These are phyloP conservation scores for Rosalia funebris DNA, from an alignment of 2,888 invertebrate genomes.

Conservation along the genomic window DNA sequence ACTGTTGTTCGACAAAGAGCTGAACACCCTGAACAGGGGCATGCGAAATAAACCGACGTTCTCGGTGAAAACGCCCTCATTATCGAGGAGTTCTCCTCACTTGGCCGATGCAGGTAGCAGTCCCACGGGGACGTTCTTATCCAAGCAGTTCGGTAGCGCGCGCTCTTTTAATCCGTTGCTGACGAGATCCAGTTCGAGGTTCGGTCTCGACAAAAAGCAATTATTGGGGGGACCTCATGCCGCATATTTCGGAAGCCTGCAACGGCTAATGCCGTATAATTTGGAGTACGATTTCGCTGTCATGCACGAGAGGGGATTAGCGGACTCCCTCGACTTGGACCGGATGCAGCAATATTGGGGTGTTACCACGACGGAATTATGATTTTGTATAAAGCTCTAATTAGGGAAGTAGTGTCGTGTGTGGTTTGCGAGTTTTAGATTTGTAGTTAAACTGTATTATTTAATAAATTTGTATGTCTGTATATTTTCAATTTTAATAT, in stretches of 20 bases:
- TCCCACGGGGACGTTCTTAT: constrained; percentile 68
- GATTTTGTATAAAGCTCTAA: constrained; percentile 22
- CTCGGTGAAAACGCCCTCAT: constrained; percentile 66
- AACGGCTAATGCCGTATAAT: constrained; percentile 84
- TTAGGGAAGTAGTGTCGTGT: not conserved
- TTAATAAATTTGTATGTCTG: not conserved
- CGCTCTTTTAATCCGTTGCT: constrained; percentile 77
- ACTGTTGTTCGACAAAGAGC: constrained; percentile 85
- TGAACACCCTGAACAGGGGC: constrained; percentile 76
- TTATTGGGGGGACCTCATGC: constrained; percentile 82
- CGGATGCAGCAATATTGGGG: constrained; percentile 93
- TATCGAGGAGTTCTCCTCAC: constrained; percentile 78
- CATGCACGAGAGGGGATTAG: constrained; percentile 79
- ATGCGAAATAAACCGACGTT: constrained; percentile 67
- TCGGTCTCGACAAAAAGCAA: constrained; percentile 70
- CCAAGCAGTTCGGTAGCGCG: constrained; percentile 83
- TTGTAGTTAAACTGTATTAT: not conserved
- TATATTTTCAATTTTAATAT: no score
- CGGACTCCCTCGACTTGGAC: constrained; percentile 83
- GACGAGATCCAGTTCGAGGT: constrained; percentile 69
- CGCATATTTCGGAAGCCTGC: constrained; percentile 87
- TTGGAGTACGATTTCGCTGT: constrained; percentile 86
- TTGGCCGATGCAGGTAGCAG: constrained; percentile 62
- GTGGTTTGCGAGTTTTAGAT: no score
- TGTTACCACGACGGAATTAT: constrained; percentile 87